Conservation (phyloP, 2,113 vertebrate species). For the Lamprotornis superbus region DNA sequence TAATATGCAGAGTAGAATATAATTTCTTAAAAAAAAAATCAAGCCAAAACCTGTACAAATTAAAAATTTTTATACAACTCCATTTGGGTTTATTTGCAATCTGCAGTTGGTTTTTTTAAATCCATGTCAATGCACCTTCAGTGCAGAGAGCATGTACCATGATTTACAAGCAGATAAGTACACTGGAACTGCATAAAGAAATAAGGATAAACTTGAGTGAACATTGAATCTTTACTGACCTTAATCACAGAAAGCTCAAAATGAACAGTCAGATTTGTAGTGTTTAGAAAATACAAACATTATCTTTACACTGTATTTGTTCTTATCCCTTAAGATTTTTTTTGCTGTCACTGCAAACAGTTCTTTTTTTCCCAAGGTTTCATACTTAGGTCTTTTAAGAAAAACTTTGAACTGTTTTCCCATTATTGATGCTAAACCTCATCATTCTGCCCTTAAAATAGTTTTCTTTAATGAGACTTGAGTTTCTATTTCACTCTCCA, state of each 20-base stretch:
- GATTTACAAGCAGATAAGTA: background rate
- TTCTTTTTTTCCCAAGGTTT: conserved; percentile 24
- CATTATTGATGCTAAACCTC: conserved; percentile 34
- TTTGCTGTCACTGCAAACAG: background rate
- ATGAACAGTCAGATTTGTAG: background rate
- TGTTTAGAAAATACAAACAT: background rate
- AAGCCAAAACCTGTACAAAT: background rate
- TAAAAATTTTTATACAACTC: background rate
- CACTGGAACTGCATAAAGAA: background rate
- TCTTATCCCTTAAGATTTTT: background rate
- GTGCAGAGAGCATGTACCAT: background rate
- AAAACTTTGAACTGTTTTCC: conserved; percentile 18
- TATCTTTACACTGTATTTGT: background rate
- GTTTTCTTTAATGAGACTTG: conserved; percentile 46
- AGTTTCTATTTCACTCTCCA: conserved; percentile 52
- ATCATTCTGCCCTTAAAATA: conserved; percentile 39
- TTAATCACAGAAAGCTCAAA: background rate
- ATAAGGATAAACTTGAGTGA: background rate
- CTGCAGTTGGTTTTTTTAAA: background rate
- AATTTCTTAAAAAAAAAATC: background rate
- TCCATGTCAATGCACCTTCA: background rate
- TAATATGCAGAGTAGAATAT: background rate
- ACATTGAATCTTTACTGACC: background rate
- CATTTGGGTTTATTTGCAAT: background rate
- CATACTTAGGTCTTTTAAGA: conserved; percentile 29